A percentile compares a stretch with the other conserved stretches of the same genome.
Conservation (phyloP, 2,888 invertebrate genomes). For the Exephanes ischioxanthus region DNA sequence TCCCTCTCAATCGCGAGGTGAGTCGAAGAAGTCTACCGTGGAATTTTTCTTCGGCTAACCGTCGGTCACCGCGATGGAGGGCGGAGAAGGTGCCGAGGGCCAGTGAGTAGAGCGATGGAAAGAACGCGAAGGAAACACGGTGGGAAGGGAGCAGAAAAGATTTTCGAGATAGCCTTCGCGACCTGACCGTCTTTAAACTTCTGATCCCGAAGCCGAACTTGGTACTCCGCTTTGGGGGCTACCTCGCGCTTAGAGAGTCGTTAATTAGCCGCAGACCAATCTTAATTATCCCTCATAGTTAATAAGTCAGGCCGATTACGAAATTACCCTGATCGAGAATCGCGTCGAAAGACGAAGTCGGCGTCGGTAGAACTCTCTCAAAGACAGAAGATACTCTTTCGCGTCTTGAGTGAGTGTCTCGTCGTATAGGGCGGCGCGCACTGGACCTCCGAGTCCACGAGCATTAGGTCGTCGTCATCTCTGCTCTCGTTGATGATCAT, state of each 20-base stretch:
- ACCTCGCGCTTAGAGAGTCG: constrained; percentile 63
- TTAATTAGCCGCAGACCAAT: constrained; percentile 77
- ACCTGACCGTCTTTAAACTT: constrained; percentile 57
- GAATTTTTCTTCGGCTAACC: constrained; percentile 41
- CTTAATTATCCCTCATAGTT: constrained; percentile 77
- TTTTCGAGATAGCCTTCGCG: constrained; percentile 60
- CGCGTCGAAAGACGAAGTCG: constrained; percentile 41
- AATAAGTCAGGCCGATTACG: constrained; percentile 76
- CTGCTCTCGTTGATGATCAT: constrained; percentile 19
- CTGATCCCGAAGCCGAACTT: constrained; percentile 18
- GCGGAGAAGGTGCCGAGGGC: constrained; percentile 63
- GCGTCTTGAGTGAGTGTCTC: constrained; percentile 17
- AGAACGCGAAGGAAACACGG: constrained; percentile 64
- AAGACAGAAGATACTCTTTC: constrained; percentile 32
- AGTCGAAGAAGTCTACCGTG: constrained; percentile 32
- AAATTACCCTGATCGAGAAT: constrained; percentile 69
- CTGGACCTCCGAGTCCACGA: constrained; percentile 37
- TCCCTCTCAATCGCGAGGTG: constrained; percentile 31
- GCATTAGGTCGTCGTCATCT: constrained; percentile 55
- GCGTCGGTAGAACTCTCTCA: constrained; percentile 42
- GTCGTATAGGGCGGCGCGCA: constrained; percentile 11
- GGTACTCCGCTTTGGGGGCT: constrained; percentile 5
- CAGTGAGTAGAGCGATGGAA: constrained; percentile 58
- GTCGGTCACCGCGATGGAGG: constrained; percentile 20
- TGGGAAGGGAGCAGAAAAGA: constrained; percentile 50